Evolutionary conservation across 2,113 vertebrate genomes (phyloP).

Genomic region (Ploceus nigricollis): DNA sequence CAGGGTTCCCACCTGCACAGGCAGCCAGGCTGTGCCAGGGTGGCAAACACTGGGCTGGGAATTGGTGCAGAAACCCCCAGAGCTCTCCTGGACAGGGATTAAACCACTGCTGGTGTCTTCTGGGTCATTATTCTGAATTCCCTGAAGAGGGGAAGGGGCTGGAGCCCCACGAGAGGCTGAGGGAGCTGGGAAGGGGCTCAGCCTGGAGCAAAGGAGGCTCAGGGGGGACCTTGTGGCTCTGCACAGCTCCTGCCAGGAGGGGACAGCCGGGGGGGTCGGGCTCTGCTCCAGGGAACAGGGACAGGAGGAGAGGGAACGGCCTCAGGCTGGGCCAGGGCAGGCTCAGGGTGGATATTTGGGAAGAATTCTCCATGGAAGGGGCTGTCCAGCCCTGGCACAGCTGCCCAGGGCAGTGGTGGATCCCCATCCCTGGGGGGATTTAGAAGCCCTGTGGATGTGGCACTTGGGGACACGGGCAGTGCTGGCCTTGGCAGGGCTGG

Average conservation of each 20-base stretch:
- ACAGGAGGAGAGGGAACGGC: background rate
- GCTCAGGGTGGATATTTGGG: background rate
- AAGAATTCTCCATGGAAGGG: background rate
- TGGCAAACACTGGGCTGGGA: too few relatives aligned
- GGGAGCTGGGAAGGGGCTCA: background rate
- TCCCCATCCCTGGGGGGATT: background rate
- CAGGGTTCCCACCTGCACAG: fast-evolving
- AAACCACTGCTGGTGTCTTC: fast-evolving
- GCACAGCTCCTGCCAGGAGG: background rate
- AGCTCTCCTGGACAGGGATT: background rate
- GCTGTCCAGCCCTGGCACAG: background rate
- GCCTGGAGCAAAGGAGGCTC: background rate
- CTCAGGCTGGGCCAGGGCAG: background rate
- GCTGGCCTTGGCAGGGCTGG: background rate
- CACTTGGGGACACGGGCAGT: fast-evolving
- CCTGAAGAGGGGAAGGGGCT: background rate
- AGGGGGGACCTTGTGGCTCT: background rate
- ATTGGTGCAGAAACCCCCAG: fast-evolving
- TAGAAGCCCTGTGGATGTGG: background rate
- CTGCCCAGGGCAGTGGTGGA: background rate
- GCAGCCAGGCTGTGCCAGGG: background rate
- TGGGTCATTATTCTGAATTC: background rate
- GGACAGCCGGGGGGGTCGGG: background rate
- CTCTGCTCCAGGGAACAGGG: background rate
- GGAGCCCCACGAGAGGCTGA: background rate